Percentiles rank a stretch among this genome's conserved stretches.
Evolutionary conservation across 2,797 vertebrate genomes (phyloP).

Genomic region (Novumbra hubbsi): DNA sequence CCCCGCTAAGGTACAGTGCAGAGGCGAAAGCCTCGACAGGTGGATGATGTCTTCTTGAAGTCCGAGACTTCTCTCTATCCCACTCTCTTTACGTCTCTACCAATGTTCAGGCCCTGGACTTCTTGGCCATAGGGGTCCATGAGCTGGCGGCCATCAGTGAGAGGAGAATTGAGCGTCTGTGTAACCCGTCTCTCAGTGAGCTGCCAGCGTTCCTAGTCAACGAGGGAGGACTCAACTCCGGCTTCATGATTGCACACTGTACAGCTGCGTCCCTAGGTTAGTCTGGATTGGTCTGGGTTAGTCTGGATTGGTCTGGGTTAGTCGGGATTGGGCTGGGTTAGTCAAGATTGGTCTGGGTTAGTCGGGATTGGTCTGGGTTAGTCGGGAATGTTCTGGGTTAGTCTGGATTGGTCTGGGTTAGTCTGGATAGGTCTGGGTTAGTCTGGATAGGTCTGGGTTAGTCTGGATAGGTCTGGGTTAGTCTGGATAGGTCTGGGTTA

Average conservation of each 20-base stretch:
- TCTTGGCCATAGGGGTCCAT: slow-evolving; percentile 91
- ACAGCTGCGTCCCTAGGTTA: slow-evolving; percentile 92
- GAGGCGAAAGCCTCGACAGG: not conserved
- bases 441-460: too few relatives aligned
- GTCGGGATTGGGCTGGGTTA: too few relatives aligned
- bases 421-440: too few relatives aligned
- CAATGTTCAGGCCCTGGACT: slow-evolving; percentile 86
- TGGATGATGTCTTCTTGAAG: not conserved
- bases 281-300: too few relatives aligned
- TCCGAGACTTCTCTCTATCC: not conserved
- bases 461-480: too few relatives aligned
- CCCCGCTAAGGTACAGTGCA: slow-evolving; percentile 86
- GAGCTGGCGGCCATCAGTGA: slow-evolving; percentile 96
- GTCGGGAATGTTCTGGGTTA: too few relatives aligned
- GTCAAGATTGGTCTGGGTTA: too few relatives aligned
- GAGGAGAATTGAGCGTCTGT: slow-evolving; percentile 91
- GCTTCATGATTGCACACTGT: slow-evolving; percentile 99
- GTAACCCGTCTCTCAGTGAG: slow-evolving; percentile 94
- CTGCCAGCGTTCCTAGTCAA: slow-evolving; percentile 96
- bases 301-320: too few relatives aligned
- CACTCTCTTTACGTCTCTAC: not conserved
- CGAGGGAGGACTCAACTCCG: slow-evolving; percentile 96
- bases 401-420: too few relatives aligned
- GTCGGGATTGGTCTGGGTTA: too few relatives aligned
- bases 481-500: too few relatives aligned